These are phyloP conservation scores for Sceloporus undulatus DNA, from an alignment of 2,113 vertebrate genomes.

Conservation along the genomic window DNA sequence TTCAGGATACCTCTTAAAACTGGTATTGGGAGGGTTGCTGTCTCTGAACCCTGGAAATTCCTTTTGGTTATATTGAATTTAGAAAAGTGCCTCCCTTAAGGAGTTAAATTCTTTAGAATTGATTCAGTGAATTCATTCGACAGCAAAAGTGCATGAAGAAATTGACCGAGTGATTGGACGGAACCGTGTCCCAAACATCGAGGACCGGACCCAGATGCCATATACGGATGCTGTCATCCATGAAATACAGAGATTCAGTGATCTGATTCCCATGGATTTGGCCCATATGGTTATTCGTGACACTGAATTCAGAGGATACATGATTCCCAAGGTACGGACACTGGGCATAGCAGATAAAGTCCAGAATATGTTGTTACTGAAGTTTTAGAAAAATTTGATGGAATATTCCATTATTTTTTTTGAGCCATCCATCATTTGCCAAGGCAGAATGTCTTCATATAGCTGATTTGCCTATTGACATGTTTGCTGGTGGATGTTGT, in stretches of 20 bases:
- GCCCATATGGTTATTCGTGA: constrained; percentile 61
- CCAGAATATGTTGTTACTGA: not conserved
- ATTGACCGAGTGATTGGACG: constrained; percentile 65
- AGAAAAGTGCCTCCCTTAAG: too few species aligned
- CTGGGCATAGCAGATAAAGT: not conserved
- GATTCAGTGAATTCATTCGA: not conserved
- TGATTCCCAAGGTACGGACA: constrained; percentile 65
- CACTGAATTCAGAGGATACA: constrained; percentile 64
- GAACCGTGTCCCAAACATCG: constrained; percentile 26
- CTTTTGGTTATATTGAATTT: too few species aligned
- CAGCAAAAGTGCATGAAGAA: constrained; percentile 72
- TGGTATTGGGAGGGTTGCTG: not conserved
- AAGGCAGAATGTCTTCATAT: too few species aligned
- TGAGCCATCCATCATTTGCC: too few species aligned
- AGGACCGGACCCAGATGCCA: constrained; percentile 68
- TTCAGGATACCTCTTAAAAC: too few species aligned
- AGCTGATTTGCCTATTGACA: too few species aligned
- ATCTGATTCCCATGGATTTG: constrained; percentile 60
- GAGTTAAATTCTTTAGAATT: not conserved
- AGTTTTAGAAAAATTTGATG: too few species aligned
- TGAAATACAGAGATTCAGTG: constrained; percentile 68
- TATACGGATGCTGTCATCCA: constrained; percentile 74
- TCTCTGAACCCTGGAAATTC: not conserved
- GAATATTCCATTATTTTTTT: too few species aligned
- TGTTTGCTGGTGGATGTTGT: too few species aligned